These are phyloP conservation scores for Cistogaster globosa DNA, from an alignment of 2,888 invertebrate genomes.

Conservation along the genomic window DNA sequence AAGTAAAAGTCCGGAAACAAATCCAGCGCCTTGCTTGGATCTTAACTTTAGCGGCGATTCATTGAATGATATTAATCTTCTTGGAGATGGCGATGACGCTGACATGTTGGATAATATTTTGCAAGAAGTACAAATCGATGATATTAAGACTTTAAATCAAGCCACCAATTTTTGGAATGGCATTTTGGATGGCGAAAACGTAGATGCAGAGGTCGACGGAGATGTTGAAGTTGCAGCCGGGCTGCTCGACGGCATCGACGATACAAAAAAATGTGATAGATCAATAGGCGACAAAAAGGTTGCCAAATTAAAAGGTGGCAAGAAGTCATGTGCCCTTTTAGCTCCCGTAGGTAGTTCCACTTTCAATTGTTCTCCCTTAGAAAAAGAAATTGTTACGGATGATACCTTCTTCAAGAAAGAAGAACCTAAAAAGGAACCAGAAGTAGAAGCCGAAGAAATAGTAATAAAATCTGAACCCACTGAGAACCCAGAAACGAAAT, in stretches of 20 bases:
- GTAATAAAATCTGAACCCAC: conserved; percentile 64
- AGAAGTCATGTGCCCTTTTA: conserved; percentile 60
- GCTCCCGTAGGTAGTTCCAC: conserved; percentile 68
- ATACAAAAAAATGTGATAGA: conserved; percentile 74
- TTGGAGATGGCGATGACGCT: conserved; percentile 82
- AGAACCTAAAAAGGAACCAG: conserved; percentile 58
- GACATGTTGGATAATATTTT: conserved; percentile 83
- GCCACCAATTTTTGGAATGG: conserved; percentile 83
- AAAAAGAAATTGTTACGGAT: conserved; percentile 71
- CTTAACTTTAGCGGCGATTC: conserved; percentile 82
- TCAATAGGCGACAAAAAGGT: conserved; percentile 67
- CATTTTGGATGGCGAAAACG: conserved; percentile 82
- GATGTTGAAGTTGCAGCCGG: conserved; percentile 78
- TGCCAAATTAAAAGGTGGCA: conserved; percentile 59
- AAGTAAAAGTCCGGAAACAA: conserved; percentile 77
- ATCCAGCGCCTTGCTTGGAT: conserved; percentile 78
- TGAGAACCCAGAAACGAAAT: conserved; percentile 54
- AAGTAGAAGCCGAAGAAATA: conserved; percentile 35
- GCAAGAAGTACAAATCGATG: conserved; percentile 83
- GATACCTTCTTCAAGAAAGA: conserved; percentile 79
- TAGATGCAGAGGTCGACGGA: conserved; percentile 75
- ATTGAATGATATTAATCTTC: conserved; percentile 81
- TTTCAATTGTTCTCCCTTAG: conserved; percentile 61
- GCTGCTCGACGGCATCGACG: conserved; percentile 79
- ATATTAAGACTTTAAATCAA: conserved; percentile 82